Evolutionary conservation across 2,797 vertebrate species (phyloP), one percentile per base, ranked within the genome.

Genomic region (Lagocephalus sceleratus): DNA sequence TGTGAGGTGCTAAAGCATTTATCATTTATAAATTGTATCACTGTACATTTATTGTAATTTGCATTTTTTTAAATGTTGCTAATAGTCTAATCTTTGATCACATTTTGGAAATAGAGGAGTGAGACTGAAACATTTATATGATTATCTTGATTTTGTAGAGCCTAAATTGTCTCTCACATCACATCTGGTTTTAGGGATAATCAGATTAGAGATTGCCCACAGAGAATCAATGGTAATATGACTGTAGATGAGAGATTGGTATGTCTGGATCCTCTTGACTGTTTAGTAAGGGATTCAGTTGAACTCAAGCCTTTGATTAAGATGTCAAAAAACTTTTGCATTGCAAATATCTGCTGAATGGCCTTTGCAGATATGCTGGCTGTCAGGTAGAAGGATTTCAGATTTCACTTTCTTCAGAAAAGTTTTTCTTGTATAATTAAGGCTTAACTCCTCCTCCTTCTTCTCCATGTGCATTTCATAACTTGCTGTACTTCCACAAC

Each of bases 261-360:
- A 7, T 35, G 5, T n/a, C 20, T 60, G 63, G 51, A 54, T 64
- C 40, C 57, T 40, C 61, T 68, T 75, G 71, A 77, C 40, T 66
- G 71, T 57, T 53, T 1, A 2, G 38, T 57, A 3, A 55, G 54
- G 68, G 41, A 74, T 57, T 76, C 41, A 44, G 38, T 54, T 2
- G 10, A 76, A 78, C 38, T 57, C 46, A 40, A 32, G n/a, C 45
- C 63, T 82, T 76, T 84, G 54, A 67, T 75, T 66, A 70, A 35
- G 65, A 66, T 45, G 20, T 23, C 66, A 47, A 43, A 65, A 63
- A 54, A 53, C 20, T 63, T 78, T 77, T 81, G 65, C 63, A 68
- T 72, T 78, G 66, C 63, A 79, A 78, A 86, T 83, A 46, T 41
- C 6, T 48, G 8, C 56, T 51, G 43, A 66, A 73, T 73, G 66